Evolutionary conservation across 1,140 invertebrate species (phyloP), one percentile per base, ranked within the genome.

Genomic region (Scaptodrosophila lebanonensis): DNA sequence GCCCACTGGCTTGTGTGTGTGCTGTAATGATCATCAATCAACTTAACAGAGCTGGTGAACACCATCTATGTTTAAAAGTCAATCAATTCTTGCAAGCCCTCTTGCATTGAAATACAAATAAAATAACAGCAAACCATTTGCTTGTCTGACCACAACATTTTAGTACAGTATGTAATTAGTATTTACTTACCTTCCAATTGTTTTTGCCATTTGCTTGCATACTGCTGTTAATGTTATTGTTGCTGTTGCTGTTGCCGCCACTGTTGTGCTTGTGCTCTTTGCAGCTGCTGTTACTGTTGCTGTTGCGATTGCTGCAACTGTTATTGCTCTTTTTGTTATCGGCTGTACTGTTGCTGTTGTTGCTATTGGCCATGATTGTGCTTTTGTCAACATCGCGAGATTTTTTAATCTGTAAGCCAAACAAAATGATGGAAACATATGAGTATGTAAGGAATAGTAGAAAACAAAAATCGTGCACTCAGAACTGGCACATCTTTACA

Each of bases 181-280:
- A 25, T 8, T 22, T 47, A 16, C 17, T 69, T 59, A 82, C 71
- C 69, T 86, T 86, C 84, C 84, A 86, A 68, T 84, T 86, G 52
- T 67, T 47, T 51, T 79, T 79, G 29, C 70, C 67, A 62, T 77
- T 76, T 61, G 70, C 39, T 57, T 69, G 70, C 54, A 75, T 70
- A 25, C 8, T 25, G 22, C 22, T 25, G 22, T 25, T 25, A 8
- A 4, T 25, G 8, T 25, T 25, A 8, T 25, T 25, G 22, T 25
- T 25, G 22, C 8, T 25, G 22, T 25, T 25, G 22, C 22, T 25
- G 22, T 25, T 25, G 22, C 3, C 8, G 22, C 22, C 8, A 25
- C 8, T 25, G 8, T 25, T 3, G 3, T 25, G 3, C 3, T 25
- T 25, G 22, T 8, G 22, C 30, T 50, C 42, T 36, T 82, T 77